phyloP scores from a whole-genome alignment of 2,797 vertebrate species.

The Falco novaeseelandiae region DNA sequence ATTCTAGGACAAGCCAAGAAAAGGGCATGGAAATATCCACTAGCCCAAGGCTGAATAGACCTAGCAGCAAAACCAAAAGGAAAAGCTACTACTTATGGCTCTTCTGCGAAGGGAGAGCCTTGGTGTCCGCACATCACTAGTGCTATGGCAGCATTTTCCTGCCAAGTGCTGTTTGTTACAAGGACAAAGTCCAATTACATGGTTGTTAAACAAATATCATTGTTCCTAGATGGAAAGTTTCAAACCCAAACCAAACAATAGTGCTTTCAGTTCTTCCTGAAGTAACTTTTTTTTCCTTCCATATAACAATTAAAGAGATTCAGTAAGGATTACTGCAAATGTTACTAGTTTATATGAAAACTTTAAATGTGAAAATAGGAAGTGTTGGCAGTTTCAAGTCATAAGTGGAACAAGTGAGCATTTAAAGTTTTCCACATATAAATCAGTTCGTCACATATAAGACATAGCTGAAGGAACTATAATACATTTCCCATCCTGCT shows the following conservation, averaged over 20 bases:
- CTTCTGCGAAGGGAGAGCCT: neutral
- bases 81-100: neutral
- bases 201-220: neutral
- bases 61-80: neutral
- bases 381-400: neutral
- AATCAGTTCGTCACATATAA: neutral
- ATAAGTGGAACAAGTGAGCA: neutral
- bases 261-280: neutral
- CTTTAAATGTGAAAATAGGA: neutral
- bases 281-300: neutral
- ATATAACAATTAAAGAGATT: neutral
- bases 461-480: neutral
- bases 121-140: neutral
- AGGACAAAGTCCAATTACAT: neutral
- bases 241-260: accelerated
- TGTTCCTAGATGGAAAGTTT: neutral
- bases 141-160: neutral
- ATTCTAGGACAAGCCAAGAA: neutral
- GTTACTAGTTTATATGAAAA: neutral
- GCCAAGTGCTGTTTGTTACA: neutral
- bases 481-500: neutral
- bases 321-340: neutral
- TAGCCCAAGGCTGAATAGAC: neutral
- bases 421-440: neutral
- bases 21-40: neutral